Evolutionary conservation across 1,140 invertebrate species (phyloP).

Genomic region (Periplaneta americana): DNA sequence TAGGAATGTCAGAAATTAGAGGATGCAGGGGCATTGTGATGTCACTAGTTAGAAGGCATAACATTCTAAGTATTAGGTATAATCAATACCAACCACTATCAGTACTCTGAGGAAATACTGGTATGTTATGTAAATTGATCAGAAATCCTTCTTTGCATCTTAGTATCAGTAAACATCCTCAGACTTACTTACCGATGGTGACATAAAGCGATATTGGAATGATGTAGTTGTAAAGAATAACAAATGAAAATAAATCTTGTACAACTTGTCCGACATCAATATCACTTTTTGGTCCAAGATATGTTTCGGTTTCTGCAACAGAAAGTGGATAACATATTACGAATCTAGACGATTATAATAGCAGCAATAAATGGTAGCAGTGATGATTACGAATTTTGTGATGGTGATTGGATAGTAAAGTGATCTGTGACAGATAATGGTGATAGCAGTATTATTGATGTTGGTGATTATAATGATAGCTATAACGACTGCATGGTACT

Average conservation of each 20-base stretch:
- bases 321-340: background rate
- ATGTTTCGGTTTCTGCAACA: constrained; percentile 12
- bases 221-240: constrained; percentile 59
- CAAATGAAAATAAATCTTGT: constrained; percentile 46
- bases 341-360: background rate
- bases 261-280: constrained; percentile 25
- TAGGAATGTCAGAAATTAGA: too few species aligned
- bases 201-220: constrained; percentile 67
- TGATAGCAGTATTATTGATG: too few species aligned
- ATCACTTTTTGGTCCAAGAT: background rate
- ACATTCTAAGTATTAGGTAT: too few species aligned
- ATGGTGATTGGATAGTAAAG: background rate
- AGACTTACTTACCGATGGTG: constrained; percentile 49
- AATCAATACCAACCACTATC: too few species aligned
- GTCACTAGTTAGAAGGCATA: too few species aligned
- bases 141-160: too few species aligned
- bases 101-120: too few species aligned
- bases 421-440: too few species aligned
- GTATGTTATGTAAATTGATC: too few species aligned
- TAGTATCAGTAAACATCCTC: background rate
- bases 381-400: background rate
- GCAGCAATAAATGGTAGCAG: background rate
- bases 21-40: too few species aligned
- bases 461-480: too few species aligned
- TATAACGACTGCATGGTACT: too few species aligned